phyloP scores from a whole-genome alignment of 1,140 invertebrate species.

The Telenomus remus region DNA sequence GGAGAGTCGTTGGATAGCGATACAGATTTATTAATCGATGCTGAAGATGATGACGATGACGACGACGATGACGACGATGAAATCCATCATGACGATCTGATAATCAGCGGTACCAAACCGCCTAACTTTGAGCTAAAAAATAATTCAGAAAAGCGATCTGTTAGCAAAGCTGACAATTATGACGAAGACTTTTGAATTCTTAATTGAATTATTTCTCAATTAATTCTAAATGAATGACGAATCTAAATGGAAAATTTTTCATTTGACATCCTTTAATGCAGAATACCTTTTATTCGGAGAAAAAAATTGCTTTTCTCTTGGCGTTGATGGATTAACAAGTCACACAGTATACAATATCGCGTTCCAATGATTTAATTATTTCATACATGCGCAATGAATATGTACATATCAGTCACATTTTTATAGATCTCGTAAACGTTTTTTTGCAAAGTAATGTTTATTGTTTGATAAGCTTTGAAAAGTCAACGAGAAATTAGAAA shows the following conservation, averaged over 20 bases:
- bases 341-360: background rate
- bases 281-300: too few species aligned
- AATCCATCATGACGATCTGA: constrained; percentile 56
- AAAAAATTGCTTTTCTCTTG: too few species aligned
- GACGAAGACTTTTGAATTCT: constrained; percentile 72
- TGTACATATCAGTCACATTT: constrained; percentile 23
- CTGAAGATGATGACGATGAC: constrained; percentile 72
- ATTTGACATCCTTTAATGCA: too few species aligned
- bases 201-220: background rate
- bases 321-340: too few species aligned
- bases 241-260: background rate
- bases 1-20: constrained; percentile 73
- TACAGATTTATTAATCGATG: constrained; percentile 75
- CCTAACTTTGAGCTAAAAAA: constrained; percentile 65
- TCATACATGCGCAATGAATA: constrained; percentile 5
- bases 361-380: background rate
- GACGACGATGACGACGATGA: constrained; percentile 70
- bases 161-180: constrained; percentile 68
- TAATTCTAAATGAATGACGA: background rate
- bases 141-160: constrained; percentile 64
- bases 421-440: constrained; percentile 3
- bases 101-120: constrained; percentile 51
- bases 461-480: background rate
- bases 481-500: background rate
- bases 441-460: constrained; percentile 5